A percentile compares a stretch with the other conserved stretches of the same genome.
phyloP scores from a whole-genome alignment of 2,888 invertebrate species.

The Napeogenes inachia region DNA sequence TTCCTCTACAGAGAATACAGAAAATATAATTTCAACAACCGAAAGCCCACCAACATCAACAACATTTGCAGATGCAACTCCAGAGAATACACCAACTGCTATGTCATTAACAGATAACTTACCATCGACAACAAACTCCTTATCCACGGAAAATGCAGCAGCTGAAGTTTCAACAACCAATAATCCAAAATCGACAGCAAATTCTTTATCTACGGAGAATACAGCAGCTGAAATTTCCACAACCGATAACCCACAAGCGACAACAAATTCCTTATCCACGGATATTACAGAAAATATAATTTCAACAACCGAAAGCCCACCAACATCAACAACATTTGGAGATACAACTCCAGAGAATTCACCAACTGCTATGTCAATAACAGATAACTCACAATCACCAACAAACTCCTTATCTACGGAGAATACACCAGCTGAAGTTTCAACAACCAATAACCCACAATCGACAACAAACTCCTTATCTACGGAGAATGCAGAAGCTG shows the following conservation, averaged over 20 bases:
- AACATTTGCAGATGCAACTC: neutral
- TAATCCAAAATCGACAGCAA: neutral
- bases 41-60: constrained; percentile 1
- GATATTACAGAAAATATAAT: neutral
- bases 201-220: too few relatives aligned
- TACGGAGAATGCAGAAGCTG: too few relatives aligned
- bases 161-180: neutral
- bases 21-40: neutral
- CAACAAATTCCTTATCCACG: neutral
- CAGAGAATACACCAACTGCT: neutral
- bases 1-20: too few relatives aligned
- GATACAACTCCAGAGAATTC: neutral
- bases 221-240: neutral
- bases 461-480: too few relatives aligned
- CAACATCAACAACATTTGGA: neutral
- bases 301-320: constrained; percentile 3
- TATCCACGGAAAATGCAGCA: neutral
- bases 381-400: too few relatives aligned
- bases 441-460: too few relatives aligned
- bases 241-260: neutral
- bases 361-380: neutral
- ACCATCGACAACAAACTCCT: neutral
- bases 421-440: too few relatives aligned
- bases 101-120: neutral
- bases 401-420: too few relatives aligned